Evolutionary conservation across 2,113 vertebrate genomes (phyloP).

Genomic region (Panthera uncia): DNA sequence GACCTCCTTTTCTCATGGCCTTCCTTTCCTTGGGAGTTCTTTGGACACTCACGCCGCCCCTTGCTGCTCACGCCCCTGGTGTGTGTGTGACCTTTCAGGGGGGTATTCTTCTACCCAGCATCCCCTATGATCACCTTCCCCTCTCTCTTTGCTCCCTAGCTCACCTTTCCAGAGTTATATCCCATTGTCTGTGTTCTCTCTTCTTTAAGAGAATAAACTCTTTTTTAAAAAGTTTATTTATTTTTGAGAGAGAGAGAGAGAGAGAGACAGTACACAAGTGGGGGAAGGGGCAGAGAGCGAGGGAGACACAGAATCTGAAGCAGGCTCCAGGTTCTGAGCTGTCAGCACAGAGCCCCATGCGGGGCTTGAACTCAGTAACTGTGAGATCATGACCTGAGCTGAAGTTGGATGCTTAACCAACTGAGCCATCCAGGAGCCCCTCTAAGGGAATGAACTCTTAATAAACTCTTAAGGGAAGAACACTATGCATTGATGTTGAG

Average conservation of each 20-base stretch:
- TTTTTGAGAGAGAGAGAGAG: too few relatives aligned
- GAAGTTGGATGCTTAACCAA: too few relatives aligned
- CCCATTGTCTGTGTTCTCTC: not conserved
- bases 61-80: accelerated
- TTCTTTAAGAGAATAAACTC: not conserved
- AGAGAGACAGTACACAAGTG: too few relatives aligned
- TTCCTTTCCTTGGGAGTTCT: not conserved
- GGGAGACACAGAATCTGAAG: too few relatives aligned
- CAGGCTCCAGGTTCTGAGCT: too few relatives aligned
- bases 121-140: not conserved
- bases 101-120: not conserved
- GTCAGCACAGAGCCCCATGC: too few relatives aligned
- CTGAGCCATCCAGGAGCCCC: not conserved
- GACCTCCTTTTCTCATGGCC: not conserved
- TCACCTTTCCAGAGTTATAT: not conserved
- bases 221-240: too few relatives aligned
- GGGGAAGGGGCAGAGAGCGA: too few relatives aligned
- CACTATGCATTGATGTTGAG: not conserved
- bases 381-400: too few relatives aligned
- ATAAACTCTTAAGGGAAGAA: not conserved
- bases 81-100: not conserved
- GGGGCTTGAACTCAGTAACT: too few relatives aligned
- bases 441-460: not conserved
- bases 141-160: not conserved
- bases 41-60: not conserved